Conservation (phyloP, 2,797 vertebrate genomes). For the Leuciscus waleckii region DNA sequence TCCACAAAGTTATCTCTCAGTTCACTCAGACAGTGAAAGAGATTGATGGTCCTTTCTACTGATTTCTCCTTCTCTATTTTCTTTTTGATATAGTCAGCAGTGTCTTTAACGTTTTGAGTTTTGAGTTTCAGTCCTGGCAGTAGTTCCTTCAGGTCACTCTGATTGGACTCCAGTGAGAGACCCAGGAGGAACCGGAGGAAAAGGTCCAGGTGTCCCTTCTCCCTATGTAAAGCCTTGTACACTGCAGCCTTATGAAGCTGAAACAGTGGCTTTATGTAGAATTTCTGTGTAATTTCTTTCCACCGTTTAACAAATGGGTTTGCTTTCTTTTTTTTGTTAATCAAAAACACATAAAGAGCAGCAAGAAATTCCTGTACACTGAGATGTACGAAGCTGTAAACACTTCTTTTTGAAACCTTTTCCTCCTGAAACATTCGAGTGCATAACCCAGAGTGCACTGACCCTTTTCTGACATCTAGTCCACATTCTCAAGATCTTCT, state of each 20-base stretch:
- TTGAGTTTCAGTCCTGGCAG: too few relatives aligned
- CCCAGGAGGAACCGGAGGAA: too few relatives aligned
- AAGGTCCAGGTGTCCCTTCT: too few relatives aligned
- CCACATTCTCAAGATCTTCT: constrained; percentile 7
- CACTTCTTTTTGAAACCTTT: not conserved
- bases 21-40: too few relatives aligned
- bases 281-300: not conserved
- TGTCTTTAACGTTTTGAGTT: too few relatives aligned
- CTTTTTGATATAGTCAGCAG: too few relatives aligned
- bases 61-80: too few relatives aligned
- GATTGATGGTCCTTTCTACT: too few relatives aligned
- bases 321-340: not conserved
- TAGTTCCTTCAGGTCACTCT: too few relatives aligned
- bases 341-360: not conserved
- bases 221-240: rapidly evolving
- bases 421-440: not conserved
- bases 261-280: not conserved
- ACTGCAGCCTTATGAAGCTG: too few relatives aligned
- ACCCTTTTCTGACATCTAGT: not conserved
- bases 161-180: too few relatives aligned
- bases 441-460: not conserved
- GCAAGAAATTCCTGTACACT: not conserved
- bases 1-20: too few relatives aligned
- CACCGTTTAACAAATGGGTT: not conserved
- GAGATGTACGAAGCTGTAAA: not conserved